phyloP scores from a whole-genome alignment of 1,140 invertebrate species.

The Pachyrhynchus sulphureomaculatus region DNA sequence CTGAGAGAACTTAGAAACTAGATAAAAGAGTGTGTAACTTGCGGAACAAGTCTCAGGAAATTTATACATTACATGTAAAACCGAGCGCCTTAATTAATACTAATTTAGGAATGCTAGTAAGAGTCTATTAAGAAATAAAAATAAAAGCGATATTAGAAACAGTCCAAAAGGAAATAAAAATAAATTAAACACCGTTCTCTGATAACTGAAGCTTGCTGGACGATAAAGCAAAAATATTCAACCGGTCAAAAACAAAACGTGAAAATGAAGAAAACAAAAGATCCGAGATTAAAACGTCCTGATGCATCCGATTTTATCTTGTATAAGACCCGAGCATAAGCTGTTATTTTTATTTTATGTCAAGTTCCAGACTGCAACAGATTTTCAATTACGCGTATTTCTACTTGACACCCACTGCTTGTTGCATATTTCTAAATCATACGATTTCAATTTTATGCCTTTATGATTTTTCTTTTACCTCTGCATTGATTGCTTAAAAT shows the following conservation, averaged over 20 bases:
- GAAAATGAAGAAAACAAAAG: conserved; percentile 1
- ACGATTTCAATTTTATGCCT: conserved; percentile 26
- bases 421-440: conserved; percentile 17
- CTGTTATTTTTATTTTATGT: conserved; percentile 14
- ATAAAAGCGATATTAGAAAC: no score
- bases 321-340: background rate
- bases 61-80: no score
- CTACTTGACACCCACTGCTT: conserved; percentile 4
- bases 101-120: no score
- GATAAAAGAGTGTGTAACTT: no score
- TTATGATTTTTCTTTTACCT: conserved; percentile 26
- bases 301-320: background rate
- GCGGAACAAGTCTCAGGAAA: no score
- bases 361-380: conserved; percentile 14
- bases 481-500: conserved; percentile 23
- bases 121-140: no score
- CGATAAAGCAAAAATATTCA: background rate
- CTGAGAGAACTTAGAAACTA: no score
- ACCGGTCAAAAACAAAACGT: conserved; percentile 13
- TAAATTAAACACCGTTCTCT: no score
- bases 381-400: conserved; percentile 25
- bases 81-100: no score
- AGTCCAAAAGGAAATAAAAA: no score
- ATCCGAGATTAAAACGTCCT: background rate
- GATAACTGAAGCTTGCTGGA: no score